Conservation (phyloP, 2,113 vertebrate genomes). For the Pterocles orientalis region DNA sequence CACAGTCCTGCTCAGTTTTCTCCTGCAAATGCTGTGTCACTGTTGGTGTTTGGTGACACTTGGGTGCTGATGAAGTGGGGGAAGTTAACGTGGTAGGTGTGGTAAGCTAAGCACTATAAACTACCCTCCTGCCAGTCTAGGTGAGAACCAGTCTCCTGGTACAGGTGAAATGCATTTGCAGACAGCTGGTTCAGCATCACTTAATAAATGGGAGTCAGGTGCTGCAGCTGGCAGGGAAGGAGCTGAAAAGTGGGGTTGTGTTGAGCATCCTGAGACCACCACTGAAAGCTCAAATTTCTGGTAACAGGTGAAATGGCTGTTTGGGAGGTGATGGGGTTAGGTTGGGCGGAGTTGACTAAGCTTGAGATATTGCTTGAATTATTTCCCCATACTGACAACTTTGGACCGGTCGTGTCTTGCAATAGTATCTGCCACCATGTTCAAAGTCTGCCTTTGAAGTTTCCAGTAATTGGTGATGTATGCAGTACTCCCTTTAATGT, state of each 20-base stretch:
- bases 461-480: not conserved
- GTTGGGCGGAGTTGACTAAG: not conserved
- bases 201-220: not conserved
- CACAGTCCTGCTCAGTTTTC: not conserved
- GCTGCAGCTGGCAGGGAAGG: not conserved
- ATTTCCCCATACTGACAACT: not conserved
- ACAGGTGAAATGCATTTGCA: not conserved
- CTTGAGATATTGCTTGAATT: not conserved
- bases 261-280: rapidly evolving
- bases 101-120: not conserved
- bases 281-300: rapidly evolving
- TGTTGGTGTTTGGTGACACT: not conserved
- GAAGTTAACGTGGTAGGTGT: not conserved
- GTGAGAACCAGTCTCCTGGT: not conserved
- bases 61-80: not conserved
- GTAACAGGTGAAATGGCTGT: not conserved
- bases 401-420: not conserved
- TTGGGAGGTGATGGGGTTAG: not conserved
- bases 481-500: not conserved
- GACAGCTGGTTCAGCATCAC: not conserved
- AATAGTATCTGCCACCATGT: not conserved
- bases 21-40: not conserved
- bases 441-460: not conserved
- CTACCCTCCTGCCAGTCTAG: not conserved
- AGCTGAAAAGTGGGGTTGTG: not conserved